Percentiles rank a stretch among this genome's conserved stretches.
phyloP scores from a whole-genome alignment of 2,888 invertebrate species.

The Nipponacmea schrenckii region DNA sequence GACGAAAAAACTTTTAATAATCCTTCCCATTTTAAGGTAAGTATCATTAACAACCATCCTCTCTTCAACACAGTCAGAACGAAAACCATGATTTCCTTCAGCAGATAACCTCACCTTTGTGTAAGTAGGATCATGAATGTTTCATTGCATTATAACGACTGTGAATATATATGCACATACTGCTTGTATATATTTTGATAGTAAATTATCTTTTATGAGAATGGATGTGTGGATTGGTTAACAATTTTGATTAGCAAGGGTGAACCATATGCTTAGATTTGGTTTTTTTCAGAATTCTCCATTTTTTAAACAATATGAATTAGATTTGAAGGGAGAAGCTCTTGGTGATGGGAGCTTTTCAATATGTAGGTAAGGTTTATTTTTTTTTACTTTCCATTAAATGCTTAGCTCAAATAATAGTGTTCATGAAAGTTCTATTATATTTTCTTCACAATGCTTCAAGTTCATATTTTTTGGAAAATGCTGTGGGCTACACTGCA shows the following conservation, averaged over 20 bases:
- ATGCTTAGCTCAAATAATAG: no score
- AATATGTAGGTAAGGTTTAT: conserved; percentile 74
- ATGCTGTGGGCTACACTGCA: no score
- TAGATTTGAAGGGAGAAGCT: conserved; percentile 76
- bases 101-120: no score
- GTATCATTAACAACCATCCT: background rate
- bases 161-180: no score
- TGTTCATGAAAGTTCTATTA: background rate
- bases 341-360: conserved; percentile 92
- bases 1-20: conserved; percentile 52
- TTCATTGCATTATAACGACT: no score
- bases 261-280: no score
- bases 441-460: background rate
- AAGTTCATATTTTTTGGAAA: background rate
- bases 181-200: no score
- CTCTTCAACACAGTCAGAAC: background rate
- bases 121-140: no score
- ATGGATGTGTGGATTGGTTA: no score
- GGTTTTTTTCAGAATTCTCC: conserved; percentile 76
- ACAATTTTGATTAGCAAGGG: no score
- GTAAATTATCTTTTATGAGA: no score
- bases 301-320: conserved; percentile 86
- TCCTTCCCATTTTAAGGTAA: conserved; percentile 62
- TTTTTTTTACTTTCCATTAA: background rate
- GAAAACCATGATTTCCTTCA: no score